Evolutionary conservation across 1,140 invertebrate genomes (phyloP).

Genomic region (Hyles vespertilio): DNA sequence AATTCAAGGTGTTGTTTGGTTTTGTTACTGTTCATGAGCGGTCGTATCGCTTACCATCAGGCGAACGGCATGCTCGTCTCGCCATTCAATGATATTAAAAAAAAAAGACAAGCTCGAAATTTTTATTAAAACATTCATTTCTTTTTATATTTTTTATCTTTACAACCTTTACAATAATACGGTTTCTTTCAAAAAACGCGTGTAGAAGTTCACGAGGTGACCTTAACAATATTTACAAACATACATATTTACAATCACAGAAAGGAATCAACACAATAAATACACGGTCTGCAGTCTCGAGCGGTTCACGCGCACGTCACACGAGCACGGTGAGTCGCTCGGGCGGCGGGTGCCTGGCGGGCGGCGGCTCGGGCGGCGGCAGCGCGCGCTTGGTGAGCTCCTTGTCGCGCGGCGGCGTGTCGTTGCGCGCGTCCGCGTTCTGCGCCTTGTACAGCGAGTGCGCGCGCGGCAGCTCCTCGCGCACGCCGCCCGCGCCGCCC

Average conservation of each 20-base stretch:
- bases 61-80: too few relatives aligned
- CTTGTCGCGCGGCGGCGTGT: constrained; percentile 86
- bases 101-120: too few relatives aligned
- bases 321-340: constrained; percentile 70
- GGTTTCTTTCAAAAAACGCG: constrained; percentile 22
- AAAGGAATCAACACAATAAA: constrained; percentile 47
- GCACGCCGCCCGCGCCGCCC: constrained; percentile 33
- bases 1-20: too few relatives aligned
- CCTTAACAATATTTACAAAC: constrained; percentile 58
- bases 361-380: constrained; percentile 54
- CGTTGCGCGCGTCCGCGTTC: constrained; percentile 86
- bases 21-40: too few relatives aligned
- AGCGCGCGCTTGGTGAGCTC: constrained; percentile 86
- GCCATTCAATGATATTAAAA: too few relatives aligned
- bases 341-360: constrained; percentile 54
- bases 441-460: constrained; percentile 84
- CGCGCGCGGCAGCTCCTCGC: constrained; percentile 77
- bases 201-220: constrained; percentile 41
- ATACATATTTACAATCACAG: constrained; percentile 61
- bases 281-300: constrained; percentile 27
- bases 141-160: constrained; percentile 7
- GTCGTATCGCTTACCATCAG: too few relatives aligned
- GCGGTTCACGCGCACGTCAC: constrained; percentile 22
- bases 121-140: constrained; percentile 13
- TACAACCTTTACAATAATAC: constrained; percentile 36